Evolutionary conservation across 2,113 vertebrate genomes (phyloP).

Genomic region (Conger conger): DNA sequence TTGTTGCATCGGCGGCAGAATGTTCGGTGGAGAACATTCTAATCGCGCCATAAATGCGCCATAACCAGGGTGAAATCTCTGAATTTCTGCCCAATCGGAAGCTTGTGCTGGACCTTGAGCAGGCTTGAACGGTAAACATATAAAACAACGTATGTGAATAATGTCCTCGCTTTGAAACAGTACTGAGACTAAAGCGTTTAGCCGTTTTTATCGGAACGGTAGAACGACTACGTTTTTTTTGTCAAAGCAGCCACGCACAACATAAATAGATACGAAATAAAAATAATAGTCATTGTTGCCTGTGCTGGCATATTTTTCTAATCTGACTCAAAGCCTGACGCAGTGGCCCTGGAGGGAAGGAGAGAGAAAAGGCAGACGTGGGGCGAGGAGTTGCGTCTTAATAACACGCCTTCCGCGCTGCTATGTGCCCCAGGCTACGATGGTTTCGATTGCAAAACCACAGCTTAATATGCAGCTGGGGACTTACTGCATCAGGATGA

Average conservation of each 20-base stretch:
- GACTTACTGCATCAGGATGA: constrained; percentile 15
- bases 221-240: too few species aligned
- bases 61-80: too few species aligned
- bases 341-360: not conserved
- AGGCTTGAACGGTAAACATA: too few species aligned
- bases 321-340: not conserved
- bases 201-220: not conserved
- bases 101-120: too few species aligned
- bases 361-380: constrained; percentile 8
- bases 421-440: constrained; percentile 56
- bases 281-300: not conserved
- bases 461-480: constrained; percentile 47
- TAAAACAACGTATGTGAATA: not conserved
- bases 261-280: not conserved
- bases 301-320: not conserved
- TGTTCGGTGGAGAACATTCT: too few species aligned
- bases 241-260: not conserved
- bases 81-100: too few species aligned
- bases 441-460: constrained; percentile 69
- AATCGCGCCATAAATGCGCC: too few species aligned
- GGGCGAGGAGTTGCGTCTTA: not conserved
- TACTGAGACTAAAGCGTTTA: not conserved
- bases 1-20: too few species aligned
- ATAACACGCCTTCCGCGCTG: constrained; percentile 31
- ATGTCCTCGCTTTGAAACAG: not conserved